phyloP scores from a whole-genome alignment of 2,797 vertebrate species.

The Anguilla anguilla region DNA sequence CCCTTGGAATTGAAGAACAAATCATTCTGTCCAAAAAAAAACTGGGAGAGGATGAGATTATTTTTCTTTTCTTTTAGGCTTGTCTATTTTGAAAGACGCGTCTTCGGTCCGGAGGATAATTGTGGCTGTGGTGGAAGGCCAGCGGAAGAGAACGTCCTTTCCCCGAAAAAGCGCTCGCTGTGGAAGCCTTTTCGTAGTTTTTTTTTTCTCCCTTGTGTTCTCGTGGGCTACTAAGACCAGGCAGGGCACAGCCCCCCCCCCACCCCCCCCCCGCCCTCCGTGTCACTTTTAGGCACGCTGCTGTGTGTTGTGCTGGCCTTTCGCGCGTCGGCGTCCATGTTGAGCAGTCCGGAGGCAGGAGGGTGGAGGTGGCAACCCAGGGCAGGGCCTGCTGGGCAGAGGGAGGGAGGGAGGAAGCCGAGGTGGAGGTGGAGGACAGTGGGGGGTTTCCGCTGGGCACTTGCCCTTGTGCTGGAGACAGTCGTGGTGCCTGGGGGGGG shows the following conservation, averaged over 20 bases:
- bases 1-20: neutral
- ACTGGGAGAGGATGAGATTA: neutral
- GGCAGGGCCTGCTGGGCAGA: neutral
- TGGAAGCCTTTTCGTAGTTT: neutral
- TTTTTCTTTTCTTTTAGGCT: neutral
- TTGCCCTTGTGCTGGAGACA: neutral
- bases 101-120: neutral
- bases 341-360: neutral
- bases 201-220: neutral
- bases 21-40: neutral
- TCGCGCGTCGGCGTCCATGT: neutral
- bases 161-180: neutral
- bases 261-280: neutral
- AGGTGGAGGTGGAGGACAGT: neutral
- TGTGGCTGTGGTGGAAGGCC: neutral
- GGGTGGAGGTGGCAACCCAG: neutral
- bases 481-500: neutral
- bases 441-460: neutral
- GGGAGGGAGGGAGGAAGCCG: too few species aligned
- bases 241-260: neutral
- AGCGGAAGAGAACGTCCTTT: neutral
- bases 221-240: neutral
- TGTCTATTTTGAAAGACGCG: conserved; percentile 4
- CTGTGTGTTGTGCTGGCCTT: neutral
- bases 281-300: neutral